A percentile compares a stretch with the other conserved stretches of the same genome.
These are phyloP conservation scores for Falco punctatus DNA, from an alignment of 2,113 vertebrate genomes.

Conservation along the genomic window DNA sequence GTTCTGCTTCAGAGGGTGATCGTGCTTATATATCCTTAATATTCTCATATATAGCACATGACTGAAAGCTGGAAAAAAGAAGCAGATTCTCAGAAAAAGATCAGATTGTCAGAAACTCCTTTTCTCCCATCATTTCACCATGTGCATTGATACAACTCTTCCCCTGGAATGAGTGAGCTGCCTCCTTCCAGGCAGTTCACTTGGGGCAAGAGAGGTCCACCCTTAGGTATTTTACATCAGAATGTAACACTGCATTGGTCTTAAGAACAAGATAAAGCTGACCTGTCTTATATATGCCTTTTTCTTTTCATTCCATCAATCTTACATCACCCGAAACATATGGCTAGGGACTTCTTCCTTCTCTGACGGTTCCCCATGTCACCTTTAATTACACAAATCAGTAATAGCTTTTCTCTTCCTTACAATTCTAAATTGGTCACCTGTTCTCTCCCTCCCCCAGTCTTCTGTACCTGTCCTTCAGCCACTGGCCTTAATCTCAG, in stretches of 20 bases:
- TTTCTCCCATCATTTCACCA: background rate
- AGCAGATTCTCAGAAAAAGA: background rate
- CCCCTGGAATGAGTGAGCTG: background rate
- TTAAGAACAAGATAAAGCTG: background rate
- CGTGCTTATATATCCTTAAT: background rate
- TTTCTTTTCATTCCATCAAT: background rate
- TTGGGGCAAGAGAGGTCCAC: background rate
- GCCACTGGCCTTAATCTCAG: accelerated
- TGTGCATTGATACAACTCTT: background rate
- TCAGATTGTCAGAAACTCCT: background rate
- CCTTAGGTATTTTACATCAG: background rate
- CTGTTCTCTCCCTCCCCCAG: background rate
- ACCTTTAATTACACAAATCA: background rate
- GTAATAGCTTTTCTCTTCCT: background rate
- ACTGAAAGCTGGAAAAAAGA: background rate
- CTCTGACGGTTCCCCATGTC: background rate
- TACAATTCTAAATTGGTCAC: background rate
- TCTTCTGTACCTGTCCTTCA: background rate
- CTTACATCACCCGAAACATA: background rate
- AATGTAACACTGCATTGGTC: background rate
- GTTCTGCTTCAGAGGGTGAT: background rate
- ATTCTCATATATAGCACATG: background rate
- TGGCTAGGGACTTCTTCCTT: background rate
- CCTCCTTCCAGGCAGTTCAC: background rate
- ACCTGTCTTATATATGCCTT: background rate